phyloP scores from a whole-genome alignment of 2,888 invertebrate genomes.

The Adineta ricciae region DNA sequence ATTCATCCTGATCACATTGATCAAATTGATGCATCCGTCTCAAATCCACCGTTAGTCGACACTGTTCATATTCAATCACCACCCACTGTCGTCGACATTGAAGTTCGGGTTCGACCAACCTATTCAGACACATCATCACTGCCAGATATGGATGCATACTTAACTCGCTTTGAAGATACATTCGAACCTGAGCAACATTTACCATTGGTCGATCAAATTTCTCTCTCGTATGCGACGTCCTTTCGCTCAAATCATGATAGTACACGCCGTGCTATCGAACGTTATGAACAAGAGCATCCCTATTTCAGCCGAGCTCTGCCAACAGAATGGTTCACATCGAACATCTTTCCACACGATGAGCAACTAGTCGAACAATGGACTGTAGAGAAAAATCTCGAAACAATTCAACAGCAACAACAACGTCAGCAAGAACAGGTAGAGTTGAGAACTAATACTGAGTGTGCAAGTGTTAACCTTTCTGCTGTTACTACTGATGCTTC shows the following conservation, averaged over 20 bases:
- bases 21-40: background rate
- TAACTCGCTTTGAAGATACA: slow-evolving; percentile 6
- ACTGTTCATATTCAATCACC: background rate
- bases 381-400: background rate
- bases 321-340: background rate
- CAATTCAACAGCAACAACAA: background rate
- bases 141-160: background rate
- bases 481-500: background rate
- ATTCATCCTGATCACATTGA: background rate
- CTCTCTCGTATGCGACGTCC: background rate
- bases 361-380: slow-evolving; percentile 16
- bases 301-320: background rate
- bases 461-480: background rate
- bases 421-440: background rate
- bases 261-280: slow-evolving; percentile 9
- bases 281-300: background rate
- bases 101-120: background rate
- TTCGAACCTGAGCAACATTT: background rate
- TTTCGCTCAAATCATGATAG: background rate
- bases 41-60: background rate
- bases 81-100: background rate
- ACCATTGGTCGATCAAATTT: slow-evolving; percentile 6
- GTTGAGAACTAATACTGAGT: background rate
- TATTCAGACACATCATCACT: slow-evolving; percentile 1
- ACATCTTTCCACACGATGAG: background rate